Evolutionary conservation across 2,797 vertebrate genomes (phyloP), one percentile per base, ranked within the genome.

Genomic region (Acanthurus leucopareius): DNA sequence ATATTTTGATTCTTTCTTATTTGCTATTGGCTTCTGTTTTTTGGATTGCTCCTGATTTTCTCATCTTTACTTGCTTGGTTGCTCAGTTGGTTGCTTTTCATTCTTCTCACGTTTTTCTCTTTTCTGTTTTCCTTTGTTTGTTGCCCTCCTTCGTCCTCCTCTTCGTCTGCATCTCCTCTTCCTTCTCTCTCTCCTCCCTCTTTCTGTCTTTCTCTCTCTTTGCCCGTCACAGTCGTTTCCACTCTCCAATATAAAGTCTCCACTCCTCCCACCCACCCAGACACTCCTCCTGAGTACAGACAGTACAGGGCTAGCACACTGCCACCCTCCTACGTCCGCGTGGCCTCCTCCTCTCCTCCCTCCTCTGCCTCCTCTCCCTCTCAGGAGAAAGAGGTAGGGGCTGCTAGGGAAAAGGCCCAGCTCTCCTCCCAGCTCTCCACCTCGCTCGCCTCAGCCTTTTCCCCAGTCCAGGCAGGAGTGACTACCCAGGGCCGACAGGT

Each of bases 211-310:
- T 88, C 67, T 61, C 78, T 84, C 73, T 86, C 82, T 72, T n/a
- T 89, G 75, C 83, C 87, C 94, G 78, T 95, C 95, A 91, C 92
- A 96, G 95, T 96, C 95, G 95, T 96, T 95, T 96, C 96, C 92
- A 96, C 96, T 87, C 95, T 95, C 94, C 96, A 96, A 91, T 95
- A 96, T 94, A 96, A 97, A 94, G 70, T 95, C 79, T 95, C 94
- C 90, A 94, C 94, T 83, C 93, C 94, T 73, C 90, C 88, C 76
- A 93, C 88, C 91, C 95, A 96, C 90, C 91, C 93, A 85, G 95
- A 96, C 88, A 95, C 94, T 88, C 93, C 95, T 87, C 93, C 95
- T 22, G 91, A 96, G 93, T 96, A 95, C 91, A 95, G 92, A 93
- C 94, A 94, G 88, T 95, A 93, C 72, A 69, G 91, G 82, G 89